Evolutionary conservation across 2,888 invertebrate species (phyloP), one percentile per base, ranked within the genome.

Genomic region (Euspilapteryx auroguttella): DNA sequence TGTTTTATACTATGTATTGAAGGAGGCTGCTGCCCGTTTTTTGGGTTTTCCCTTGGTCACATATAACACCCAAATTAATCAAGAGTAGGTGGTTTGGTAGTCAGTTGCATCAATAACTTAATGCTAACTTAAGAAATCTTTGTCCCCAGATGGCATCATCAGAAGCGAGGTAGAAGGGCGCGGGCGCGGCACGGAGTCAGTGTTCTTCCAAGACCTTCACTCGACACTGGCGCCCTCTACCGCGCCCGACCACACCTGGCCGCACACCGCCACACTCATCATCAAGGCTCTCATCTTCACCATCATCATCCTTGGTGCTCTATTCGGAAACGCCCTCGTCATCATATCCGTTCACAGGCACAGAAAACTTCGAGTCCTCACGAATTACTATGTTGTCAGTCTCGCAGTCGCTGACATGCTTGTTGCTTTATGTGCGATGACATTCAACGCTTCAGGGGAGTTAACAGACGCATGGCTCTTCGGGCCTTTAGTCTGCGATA

Each of bases 371-470:
- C 79, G 93, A 25, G 90, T 92, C 37, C 89, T 94, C 50, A 95
- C 95, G 28, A 96, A 96, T 65, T 94, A 93, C 62, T 96, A 95
- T 79, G 93, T 96, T 39, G 95, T 96, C 43, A 94, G 93, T 29
- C 66, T 96, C 33, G 96, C 96, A 2, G 87, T 94, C 46, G 95
- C 96, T 21, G 96, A 96, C 51, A 87, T 95, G 76, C 76, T 95
- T 36, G 94, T 96, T 25, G 94, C 94, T 1, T 65, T 92, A 32
- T 89, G 92, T 51, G 93, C 92, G 40, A 93, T 93, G 93, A 90
- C 91, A 33, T 93, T 93, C 61, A 93, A 93, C 63, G 91, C 92
- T 17, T 89, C 88, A 46, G 86, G 91, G n/a, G 89, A 89, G 58
- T 65, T 89, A 28, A 87, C 88, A 21, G 85, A 85, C 27, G 89